Percentiles rank a stretch among this genome's conserved stretches.
Conservation (phyloP, 2,888 invertebrate species). For the Drosophila kambysellisi region DNA sequence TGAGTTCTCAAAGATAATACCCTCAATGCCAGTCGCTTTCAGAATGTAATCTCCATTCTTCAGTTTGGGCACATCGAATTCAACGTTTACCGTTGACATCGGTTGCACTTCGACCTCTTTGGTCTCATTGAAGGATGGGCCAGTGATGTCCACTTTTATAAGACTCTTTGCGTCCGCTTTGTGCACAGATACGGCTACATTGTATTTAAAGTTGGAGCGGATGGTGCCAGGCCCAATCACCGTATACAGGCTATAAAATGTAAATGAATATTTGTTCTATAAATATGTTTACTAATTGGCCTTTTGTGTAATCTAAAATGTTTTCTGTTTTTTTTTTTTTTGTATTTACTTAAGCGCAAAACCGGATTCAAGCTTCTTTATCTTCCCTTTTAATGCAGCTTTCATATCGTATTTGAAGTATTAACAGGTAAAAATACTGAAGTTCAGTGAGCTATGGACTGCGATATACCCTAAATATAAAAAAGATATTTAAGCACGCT, state of each 20-base stretch:
- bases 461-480: neutral
- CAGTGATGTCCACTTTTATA: constrained; percentile 91
- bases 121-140: constrained; percentile 89
- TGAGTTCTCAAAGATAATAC: constrained; percentile 90
- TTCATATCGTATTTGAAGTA: constrained; percentile 7
- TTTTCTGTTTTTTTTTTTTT: neutral
- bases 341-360: neutral
- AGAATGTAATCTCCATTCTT: constrained; percentile 76
- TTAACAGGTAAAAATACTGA: neutral
- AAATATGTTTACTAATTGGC: constrained; percentile 4
- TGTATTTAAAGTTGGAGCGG: constrained; percentile 93
- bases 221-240: constrained; percentile 92
- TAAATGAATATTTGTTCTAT: neutral
- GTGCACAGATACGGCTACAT: constrained; percentile 90
- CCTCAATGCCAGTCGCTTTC: constrained; percentile 87
- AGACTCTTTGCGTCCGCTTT: constrained; percentile 71
- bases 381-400: constrained; percentile 16
- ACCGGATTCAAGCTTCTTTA: constrained; percentile 1
- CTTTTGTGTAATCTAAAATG: neutral
- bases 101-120: constrained; percentile 90
- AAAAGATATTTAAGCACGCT: neutral
- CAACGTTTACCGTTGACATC: constrained; percentile 89
- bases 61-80: constrained; percentile 88
- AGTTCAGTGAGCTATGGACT: neutral
- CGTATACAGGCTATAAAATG: constrained; percentile 86